Evolutionary conservation across 2,797 vertebrate species (phyloP).

Genomic region (Chiloscyllium punctatum): DNA sequence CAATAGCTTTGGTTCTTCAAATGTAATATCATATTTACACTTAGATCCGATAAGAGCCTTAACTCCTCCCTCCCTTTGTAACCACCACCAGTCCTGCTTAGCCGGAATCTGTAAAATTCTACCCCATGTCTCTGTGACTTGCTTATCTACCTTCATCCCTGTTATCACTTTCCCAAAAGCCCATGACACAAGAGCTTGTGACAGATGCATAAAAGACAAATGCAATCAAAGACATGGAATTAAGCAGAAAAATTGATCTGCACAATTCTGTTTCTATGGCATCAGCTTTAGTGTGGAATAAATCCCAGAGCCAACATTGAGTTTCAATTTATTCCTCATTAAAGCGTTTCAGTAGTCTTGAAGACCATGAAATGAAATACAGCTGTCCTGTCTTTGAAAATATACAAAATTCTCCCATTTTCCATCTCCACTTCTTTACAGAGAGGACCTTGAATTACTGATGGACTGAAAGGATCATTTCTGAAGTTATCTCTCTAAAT

Average conservation of each 20-base stretch:
- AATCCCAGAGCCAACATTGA: not conserved
- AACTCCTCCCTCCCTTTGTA: not conserved
- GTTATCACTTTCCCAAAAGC: no score
- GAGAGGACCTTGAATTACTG: not conserved
- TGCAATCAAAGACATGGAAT: not conserved
- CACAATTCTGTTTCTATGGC: not conserved
- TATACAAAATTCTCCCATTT: not conserved
- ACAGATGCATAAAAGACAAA: not conserved
- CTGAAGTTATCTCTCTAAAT: not conserved
- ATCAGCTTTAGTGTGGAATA: not conserved
- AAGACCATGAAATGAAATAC: constrained; percentile 7
- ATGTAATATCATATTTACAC: not conserved
- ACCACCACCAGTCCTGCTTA: not conserved
- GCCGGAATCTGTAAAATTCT: no score
- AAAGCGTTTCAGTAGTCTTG: not conserved
- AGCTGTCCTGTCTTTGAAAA: not conserved
- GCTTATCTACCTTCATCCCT: no score
- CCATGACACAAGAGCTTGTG: no score
- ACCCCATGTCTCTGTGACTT: not conserved
- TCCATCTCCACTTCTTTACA: not conserved
- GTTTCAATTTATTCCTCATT: constrained; percentile 18
- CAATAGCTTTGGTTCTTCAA: not conserved
- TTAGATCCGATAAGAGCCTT: not conserved
- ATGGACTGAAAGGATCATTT: not conserved
- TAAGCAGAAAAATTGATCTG: not conserved